Conservation (phyloP, 1,140 invertebrate genomes). For the Zaprionus davidi region DNA sequence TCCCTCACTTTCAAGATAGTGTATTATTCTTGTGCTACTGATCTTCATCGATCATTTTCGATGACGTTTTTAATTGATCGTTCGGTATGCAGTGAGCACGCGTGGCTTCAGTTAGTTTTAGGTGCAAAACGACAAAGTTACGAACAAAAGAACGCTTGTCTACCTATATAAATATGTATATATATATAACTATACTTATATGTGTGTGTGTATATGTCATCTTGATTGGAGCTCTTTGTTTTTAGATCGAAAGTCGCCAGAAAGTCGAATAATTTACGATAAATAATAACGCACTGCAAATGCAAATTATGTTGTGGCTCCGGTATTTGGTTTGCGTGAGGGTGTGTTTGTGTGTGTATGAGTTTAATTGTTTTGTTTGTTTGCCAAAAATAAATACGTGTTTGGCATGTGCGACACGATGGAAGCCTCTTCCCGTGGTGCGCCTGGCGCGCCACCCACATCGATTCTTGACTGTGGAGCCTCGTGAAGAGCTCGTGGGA, state of each 20-base stretch:
- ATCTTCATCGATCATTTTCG: conserved; percentile 22
- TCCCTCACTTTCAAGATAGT: background rate
- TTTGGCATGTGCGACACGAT: conserved; percentile 40
- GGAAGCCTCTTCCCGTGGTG: conserved; percentile 4
- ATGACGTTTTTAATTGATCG: conserved; percentile 48
- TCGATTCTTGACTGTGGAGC: background rate
- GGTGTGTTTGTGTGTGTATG: background rate
- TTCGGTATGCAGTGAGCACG: conserved; percentile 44
- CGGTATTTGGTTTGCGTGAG: background rate
- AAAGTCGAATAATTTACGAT: conserved; percentile 1
- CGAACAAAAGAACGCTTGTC: conserved; percentile 55
- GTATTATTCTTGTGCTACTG: conserved; percentile 1
- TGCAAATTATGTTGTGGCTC: conserved; percentile 6
- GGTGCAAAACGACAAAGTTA: conserved; percentile 53
- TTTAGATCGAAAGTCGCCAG: conserved; percentile 33
- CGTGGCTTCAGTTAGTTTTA: conserved; percentile 33
- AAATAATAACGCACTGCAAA: background rate
- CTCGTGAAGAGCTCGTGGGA: conserved; percentile 49
- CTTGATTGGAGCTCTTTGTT: conserved; percentile 50
- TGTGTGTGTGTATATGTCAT: conserved; percentile 19
- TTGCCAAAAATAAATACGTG: conserved; percentile 40
- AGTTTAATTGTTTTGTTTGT: conserved; percentile 62
- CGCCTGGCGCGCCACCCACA: conserved; percentile 53
- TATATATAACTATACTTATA: background rate
- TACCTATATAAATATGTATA: conserved; percentile 30